Base-by-base conservation (phyloP, 2,113 vertebrate genomes). In the Calidris pygmaea region DNA sequence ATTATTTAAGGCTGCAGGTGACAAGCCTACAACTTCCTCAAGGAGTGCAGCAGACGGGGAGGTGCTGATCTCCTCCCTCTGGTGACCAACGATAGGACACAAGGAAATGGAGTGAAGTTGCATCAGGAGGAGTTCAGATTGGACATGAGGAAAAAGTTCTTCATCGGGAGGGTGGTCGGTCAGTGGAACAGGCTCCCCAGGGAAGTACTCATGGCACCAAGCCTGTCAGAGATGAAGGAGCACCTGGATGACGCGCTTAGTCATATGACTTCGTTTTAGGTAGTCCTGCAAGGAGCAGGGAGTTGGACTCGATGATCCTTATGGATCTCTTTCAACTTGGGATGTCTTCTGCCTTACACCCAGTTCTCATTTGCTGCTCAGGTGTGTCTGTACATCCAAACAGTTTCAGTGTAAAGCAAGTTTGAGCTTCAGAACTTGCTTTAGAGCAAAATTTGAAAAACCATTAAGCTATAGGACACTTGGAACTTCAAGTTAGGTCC, bases 31-130 rank as follows among this genome's bases (percentile, higher is more conserved):
- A 78, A 4, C 10, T 52, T 60, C 62, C 30, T 52, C 6, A 34
- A 23, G 22, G 7, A 1, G 4, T 2, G 14, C 16, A 47, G 30
- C 3, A 23, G 39, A 50, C 6, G 4, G 2, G 4, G 11, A 66
- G 26, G 1, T n/a, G 34, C 14, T 62, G 7, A n/a, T 90, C 9
- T 63, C 32, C 37, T 63, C 66, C 50, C 35, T 41, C 59, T 70
- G 23, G 8, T 87, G 39, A 71, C 13, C 21, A 35, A 12, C 0
- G 0, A 50, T 6, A 50, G 4, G 8, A 65, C 8, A 26, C 3
- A 3, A 59, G n/a, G 50, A 55, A 55, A 32, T 15, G 12, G 70
- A 59, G 80, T 35, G 35, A 24, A 55, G 6, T 11, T 53, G 41
- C 10, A 6, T 30, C 9, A 48, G 20, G 3, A 19, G 11, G n/a